phyloP scores from a whole-genome alignment of 2,888 invertebrate species.

The Pollenia griseotomentosa region DNA sequence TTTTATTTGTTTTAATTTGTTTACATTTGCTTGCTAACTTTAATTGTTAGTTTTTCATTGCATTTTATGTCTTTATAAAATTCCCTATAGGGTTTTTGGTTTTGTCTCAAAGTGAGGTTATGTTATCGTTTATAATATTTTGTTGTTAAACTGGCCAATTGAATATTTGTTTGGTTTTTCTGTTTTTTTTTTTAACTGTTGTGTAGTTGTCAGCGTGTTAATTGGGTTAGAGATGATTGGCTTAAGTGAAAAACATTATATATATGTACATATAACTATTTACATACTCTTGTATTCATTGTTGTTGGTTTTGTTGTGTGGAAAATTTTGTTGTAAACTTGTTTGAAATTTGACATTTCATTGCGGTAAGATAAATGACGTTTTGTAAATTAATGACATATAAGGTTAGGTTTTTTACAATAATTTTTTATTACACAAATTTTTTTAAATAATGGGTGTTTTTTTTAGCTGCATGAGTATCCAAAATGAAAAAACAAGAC shows the following conservation, averaged over 20 bases:
- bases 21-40: constrained; percentile 37
- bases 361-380: constrained; percentile 20
- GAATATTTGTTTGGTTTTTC: background rate
- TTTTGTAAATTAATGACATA: constrained; percentile 27
- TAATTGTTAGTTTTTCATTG: constrained; percentile 22
- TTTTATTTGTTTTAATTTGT: constrained; percentile 4
- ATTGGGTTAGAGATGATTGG: constrained; percentile 58
- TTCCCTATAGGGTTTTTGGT: background rate
- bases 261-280: background rate
- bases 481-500: too few relatives aligned
- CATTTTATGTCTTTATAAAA: background rate
- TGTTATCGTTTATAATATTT: background rate
- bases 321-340: background rate
- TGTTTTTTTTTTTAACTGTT: too few relatives aligned
- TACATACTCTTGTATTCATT: background rate
- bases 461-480: background rate
- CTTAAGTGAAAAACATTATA: constrained; percentile 33
- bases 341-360: constrained; percentile 24
- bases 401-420: constrained; percentile 19
- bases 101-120: background rate
- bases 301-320: constrained; percentile 15
- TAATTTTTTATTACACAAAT: background rate
- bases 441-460: background rate
- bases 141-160: background rate
- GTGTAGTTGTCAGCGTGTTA: constrained; percentile 39